A percentile compares a stretch with the other conserved stretches of the same genome.
These are phyloP conservation scores for Oreotragus oreotragus DNA, from an alignment of 2,113 vertebrate genomes.

Conservation along the genomic window DNA sequence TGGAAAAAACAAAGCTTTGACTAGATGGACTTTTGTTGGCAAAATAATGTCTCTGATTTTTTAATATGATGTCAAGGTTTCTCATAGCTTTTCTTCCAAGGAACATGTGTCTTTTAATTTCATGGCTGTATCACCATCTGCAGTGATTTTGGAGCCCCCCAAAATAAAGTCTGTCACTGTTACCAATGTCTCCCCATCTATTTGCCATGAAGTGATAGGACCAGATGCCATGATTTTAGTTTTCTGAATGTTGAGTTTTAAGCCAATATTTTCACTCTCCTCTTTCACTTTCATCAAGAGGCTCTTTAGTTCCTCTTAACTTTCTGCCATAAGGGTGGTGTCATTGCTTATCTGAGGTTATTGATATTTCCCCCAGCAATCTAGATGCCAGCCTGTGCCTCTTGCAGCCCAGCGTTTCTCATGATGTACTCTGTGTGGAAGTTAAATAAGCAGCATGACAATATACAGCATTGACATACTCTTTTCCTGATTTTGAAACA, in stretches of 20 bases:
- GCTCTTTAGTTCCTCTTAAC: neutral
- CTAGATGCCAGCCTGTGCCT: neutral
- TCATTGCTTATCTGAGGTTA: neutral
- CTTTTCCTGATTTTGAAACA: neutral
- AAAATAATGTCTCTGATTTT: neutral
- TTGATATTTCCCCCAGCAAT: neutral
- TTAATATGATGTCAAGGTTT: neutral
- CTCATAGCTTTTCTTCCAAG: neutral
- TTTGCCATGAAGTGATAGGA: neutral
- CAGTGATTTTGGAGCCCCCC: neutral
- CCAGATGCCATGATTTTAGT: neutral
- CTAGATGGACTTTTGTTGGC: neutral
- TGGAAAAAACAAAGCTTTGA: neutral
- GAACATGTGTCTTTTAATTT: neutral
- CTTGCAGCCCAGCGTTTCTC: rapidly evolving
- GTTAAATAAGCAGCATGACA: neutral
- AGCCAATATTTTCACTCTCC: neutral
- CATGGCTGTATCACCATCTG: neutral
- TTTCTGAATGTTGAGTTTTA: neutral
- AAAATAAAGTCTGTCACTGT: neutral
- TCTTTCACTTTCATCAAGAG: neutral
- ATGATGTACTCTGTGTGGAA: neutral
- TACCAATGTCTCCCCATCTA: neutral
- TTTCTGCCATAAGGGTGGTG: neutral
- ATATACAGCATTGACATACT: neutral